Conservation (phyloP, 2,113 vertebrate genomes). For the Hemiscyllium ocellatum region DNA sequence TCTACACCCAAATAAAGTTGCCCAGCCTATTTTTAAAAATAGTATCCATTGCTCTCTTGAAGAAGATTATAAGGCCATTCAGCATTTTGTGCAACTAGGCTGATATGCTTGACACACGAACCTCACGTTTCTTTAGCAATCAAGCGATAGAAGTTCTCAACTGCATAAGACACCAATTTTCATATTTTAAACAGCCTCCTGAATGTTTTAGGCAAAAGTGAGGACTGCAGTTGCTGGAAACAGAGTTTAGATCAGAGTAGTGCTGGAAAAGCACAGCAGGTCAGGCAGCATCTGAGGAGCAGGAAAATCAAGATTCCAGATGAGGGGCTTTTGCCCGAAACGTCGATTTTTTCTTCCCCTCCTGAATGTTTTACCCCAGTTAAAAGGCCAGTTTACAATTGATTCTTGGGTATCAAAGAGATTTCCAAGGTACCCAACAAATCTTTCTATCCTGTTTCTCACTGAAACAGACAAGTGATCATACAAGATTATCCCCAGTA, state of each 20-base stretch:
- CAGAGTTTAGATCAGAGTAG: too few relatives aligned
- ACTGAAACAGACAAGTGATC: not conserved
- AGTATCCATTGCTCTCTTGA: not conserved
- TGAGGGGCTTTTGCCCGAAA: too few relatives aligned
- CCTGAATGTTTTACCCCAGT: not conserved
- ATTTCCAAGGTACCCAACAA: too few relatives aligned
- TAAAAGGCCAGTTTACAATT: not conserved
- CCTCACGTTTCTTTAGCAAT: not conserved
- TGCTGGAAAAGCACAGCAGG: too few relatives aligned
- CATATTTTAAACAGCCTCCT: not conserved
- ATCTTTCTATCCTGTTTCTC: not conserved
- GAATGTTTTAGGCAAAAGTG: not conserved
- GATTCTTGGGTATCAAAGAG: not conserved
- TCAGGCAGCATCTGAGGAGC: too few relatives aligned
- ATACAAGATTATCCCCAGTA: not conserved
- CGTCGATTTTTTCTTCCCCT: not conserved
- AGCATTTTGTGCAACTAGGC: not conserved
- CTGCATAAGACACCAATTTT: not conserved
- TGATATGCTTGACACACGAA: not conserved
- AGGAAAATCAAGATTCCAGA: too few relatives aligned
- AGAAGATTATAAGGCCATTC: not conserved
- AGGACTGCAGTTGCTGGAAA: too few relatives aligned
- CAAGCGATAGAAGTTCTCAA: not conserved
- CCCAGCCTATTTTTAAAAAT: not conserved
- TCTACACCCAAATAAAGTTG: not conserved